A percentile compares a stretch with the other conserved stretches of the same genome.
Conservation (phyloP, 2,888 invertebrate genomes). For the Chrysotoxum bicinctum region DNA sequence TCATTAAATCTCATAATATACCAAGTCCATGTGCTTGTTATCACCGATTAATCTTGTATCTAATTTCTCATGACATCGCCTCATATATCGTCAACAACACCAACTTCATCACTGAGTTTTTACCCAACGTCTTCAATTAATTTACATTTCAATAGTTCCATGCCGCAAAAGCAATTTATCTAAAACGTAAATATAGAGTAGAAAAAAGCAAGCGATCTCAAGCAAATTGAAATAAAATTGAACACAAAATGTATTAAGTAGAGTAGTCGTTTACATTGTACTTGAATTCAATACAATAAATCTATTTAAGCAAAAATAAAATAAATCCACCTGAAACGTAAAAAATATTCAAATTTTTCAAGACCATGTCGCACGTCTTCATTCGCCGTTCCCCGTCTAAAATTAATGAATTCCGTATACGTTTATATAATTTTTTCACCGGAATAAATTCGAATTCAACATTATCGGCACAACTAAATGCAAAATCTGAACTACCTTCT, state of each 20-base stretch:
- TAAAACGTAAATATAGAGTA: slow-evolving; percentile 36
- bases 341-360: slow-evolving; percentile 45
- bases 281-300: slow-evolving; percentile 47
- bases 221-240: background rate
- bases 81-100: slow-evolving; percentile 2
- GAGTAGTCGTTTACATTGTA: background rate
- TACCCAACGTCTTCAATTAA: slow-evolving; percentile 31
- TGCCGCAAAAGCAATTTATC: slow-evolving; percentile 47
- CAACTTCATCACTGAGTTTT: slow-evolving; percentile 12
- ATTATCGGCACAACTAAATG: background rate
- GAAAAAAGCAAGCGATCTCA: background rate
- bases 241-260: background rate
- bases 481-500: background rate
- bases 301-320: slow-evolving; percentile 35
- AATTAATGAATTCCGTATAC: slow-evolving; percentile 27
- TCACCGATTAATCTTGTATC: background rate
- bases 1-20: background rate
- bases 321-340: slow-evolving; percentile 25
- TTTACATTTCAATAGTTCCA: slow-evolving; percentile 62
- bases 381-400: background rate
- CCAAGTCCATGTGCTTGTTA: background rate
- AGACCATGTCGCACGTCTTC: slow-evolving; percentile 26
- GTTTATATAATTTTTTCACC: background rate
- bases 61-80: background rate
- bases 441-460: slow-evolving; percentile 16